Percentiles rank a stretch among this genome's conserved stretches.
phyloP scores from a whole-genome alignment of 2,888 invertebrate species.

The Chrysina gloriosa region DNA sequence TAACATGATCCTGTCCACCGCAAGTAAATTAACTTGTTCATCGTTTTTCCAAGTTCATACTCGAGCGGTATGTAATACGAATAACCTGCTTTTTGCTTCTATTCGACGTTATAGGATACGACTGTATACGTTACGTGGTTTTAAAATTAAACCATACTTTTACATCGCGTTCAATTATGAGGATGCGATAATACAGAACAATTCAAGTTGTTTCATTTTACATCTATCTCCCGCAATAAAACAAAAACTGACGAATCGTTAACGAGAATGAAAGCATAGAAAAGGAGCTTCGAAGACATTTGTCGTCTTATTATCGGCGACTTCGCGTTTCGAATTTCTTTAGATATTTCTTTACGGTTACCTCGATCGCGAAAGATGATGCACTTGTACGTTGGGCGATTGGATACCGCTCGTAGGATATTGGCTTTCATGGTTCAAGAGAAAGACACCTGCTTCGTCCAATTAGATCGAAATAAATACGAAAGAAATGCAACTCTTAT shows the following conservation, averaged over 20 bases:
- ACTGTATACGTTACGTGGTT: too few species aligned
- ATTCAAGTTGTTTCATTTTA: not conserved
- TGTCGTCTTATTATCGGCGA: not conserved
- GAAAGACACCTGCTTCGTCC: slow-evolving; percentile 16
- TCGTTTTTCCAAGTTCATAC: too few species aligned
- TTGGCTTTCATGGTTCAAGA: slow-evolving; percentile 6
- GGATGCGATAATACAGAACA: too few species aligned
- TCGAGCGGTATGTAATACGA: too few species aligned
- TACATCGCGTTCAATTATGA: too few species aligned
- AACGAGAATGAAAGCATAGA: too few species aligned
- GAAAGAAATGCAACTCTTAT: not conserved
- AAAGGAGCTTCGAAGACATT: not conserved
- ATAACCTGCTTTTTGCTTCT: too few species aligned
- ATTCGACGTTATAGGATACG: too few species aligned
- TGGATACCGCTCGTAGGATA: not conserved
- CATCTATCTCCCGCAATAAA: not conserved
- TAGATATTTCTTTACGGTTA: not conserved
- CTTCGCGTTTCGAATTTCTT: slow-evolving; percentile 23
- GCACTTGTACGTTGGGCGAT: not conserved
- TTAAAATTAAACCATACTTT: too few species aligned
- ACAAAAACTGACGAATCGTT: too few species aligned
- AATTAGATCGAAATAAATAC: slow-evolving; percentile 22
- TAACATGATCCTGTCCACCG: too few species aligned
- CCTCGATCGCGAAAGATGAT: slow-evolving; percentile 9
- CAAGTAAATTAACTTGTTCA: too few species aligned